Conservation (phyloP, 2,888 invertebrate species). For the Epirrita christyi region DNA sequence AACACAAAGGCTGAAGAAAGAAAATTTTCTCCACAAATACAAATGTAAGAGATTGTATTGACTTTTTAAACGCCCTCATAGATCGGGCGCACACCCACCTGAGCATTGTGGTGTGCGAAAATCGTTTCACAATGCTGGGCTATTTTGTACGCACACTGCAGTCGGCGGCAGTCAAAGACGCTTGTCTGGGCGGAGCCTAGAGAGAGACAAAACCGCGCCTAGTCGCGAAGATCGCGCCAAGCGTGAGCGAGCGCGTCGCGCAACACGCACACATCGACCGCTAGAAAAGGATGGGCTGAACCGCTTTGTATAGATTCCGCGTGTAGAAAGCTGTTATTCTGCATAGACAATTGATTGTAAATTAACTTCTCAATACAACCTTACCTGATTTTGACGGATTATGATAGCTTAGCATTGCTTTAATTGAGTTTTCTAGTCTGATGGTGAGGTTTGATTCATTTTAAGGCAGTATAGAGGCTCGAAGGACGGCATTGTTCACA, state of each 20-base stretch:
- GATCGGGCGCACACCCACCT: slow-evolving; percentile 79
- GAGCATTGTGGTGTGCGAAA: slow-evolving; percentile 79
- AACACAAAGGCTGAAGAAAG: slow-evolving; percentile 70
- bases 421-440: slow-evolving; percentile 30
- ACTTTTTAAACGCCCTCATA: slow-evolving; percentile 84
- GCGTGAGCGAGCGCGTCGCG: slow-evolving; percentile 60
- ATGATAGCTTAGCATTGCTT: slow-evolving; percentile 16
- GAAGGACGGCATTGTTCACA: slow-evolving; percentile 80
- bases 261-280: slow-evolving; percentile 75
- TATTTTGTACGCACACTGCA: slow-evolving; percentile 74
- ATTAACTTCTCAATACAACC: slow-evolving; percentile 56
- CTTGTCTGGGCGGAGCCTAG: slow-evolving; percentile 78
- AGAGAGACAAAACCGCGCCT: slow-evolving; percentile 72
- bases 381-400: slow-evolving; percentile 42
- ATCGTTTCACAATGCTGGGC: slow-evolving; percentile 74
- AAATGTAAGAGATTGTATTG: slow-evolving; percentile 80
- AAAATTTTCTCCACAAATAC: slow-evolving; percentile 80
- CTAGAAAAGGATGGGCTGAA: slow-evolving; percentile 79
- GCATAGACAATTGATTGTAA: slow-evolving; percentile 81
- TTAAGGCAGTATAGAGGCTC: slow-evolving; percentile 48
- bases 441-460: slow-evolving; percentile 56
- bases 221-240: slow-evolving; percentile 59
- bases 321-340: slow-evolving; percentile 75
- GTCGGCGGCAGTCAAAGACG: slow-evolving; percentile 60
- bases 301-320: slow-evolving; percentile 82